Percentiles rank a stretch among this genome's conserved stretches.
These are phyloP conservation scores for Gymnorhina tibicen DNA, from an alignment of 2,113 vertebrate species.

Conservation along the genomic window DNA sequence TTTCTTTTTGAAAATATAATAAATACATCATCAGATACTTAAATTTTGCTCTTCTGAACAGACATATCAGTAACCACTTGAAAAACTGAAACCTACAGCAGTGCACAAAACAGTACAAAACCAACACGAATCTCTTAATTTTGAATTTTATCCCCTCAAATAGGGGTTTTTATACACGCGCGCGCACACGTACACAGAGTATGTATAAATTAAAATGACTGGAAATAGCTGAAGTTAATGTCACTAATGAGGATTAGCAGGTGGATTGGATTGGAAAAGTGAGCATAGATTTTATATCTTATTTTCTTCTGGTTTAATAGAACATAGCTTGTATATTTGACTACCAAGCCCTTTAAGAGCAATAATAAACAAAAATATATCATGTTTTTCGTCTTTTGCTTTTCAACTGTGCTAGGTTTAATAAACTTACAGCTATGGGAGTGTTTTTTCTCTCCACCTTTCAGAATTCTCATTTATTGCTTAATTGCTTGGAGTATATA, in stretches of 20 bases:
- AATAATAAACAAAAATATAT: slow-evolving; percentile 74
- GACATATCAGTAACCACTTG: slow-evolving; percentile 29
- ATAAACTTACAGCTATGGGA: slow-evolving; percentile 10
- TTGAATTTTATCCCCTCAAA: neutral
- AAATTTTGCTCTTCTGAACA: slow-evolving; percentile 20
- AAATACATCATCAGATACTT: slow-evolving; percentile 18
- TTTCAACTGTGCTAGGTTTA: slow-evolving; percentile 41
- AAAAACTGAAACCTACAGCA: neutral
- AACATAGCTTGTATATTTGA: slow-evolving; percentile 57
- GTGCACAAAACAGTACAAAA: neutral
- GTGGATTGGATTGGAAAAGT: slow-evolving; percentile 30
- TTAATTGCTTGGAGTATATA: neutral
- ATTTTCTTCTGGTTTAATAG: slow-evolving; percentile 62
- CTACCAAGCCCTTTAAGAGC: slow-evolving; percentile 69
- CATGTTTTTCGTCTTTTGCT: slow-evolving; percentile 47
- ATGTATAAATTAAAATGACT: neutral
- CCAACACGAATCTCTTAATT: neutral
- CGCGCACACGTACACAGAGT: neutral
- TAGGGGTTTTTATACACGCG: neutral
- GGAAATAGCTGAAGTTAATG: slow-evolving; percentile 32
- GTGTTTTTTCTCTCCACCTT: neutral
- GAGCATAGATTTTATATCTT: slow-evolving; percentile 55
- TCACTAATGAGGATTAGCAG: slow-evolving; percentile 39
- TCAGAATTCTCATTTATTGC: neutral
- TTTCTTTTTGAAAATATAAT: slow-evolving; percentile 48